Base-by-base conservation (phyloP, 2,113 vertebrate genomes). In the Psophia crepitans region DNA sequence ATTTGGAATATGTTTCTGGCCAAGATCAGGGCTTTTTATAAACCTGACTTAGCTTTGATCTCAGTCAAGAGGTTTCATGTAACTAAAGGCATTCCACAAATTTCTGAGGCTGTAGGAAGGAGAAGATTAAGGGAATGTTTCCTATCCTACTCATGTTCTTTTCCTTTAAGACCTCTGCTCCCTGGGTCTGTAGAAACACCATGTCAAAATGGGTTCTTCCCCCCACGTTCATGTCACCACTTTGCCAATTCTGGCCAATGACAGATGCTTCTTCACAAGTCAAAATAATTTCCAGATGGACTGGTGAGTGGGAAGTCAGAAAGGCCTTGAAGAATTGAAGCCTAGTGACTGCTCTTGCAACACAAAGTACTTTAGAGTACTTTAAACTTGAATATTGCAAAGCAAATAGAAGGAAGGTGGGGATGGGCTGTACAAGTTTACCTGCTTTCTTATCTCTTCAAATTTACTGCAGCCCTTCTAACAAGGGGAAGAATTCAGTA, bases 361-460 rank as follows among this genome's bases (percentile, higher is more conserved):
- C 82, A 82, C 39, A 16, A 71, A 91, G 41, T 61, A 66, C 44
- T 82, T 95, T 18, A 96, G 23, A 87, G 73, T 82, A 53, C 64
- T 94, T 95, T 30, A 85, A 82, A 65, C 43, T 54, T 71, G 56
- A 89, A 76, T 75, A 64, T 86, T 96, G 69, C 66, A 96, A 90
- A 93, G 63, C 68, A 96, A 93, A 95, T 41, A 96, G 49, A 94
- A 79, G 35, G 58, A 83, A 73, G 57, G 64, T 82, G 76, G 76
- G 83, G 56, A 81, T 91, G 44, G 71, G 70, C 41, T 65, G 32
- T 69, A 53, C 33, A 57, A 12, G 32, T 82, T 91, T 80, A 61
- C 58, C 7, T 21, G n/a, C 46, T 88, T 89, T 76, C 61, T 94
- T 94, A 82, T 70, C 49, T 90, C 61, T 73, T 89, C 7, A 6